A percentile compares a stretch with the other conserved stretches of the same genome.
Conservation (phyloP, 1,140 invertebrate genomes). For the Drosophila watanabei region DNA sequence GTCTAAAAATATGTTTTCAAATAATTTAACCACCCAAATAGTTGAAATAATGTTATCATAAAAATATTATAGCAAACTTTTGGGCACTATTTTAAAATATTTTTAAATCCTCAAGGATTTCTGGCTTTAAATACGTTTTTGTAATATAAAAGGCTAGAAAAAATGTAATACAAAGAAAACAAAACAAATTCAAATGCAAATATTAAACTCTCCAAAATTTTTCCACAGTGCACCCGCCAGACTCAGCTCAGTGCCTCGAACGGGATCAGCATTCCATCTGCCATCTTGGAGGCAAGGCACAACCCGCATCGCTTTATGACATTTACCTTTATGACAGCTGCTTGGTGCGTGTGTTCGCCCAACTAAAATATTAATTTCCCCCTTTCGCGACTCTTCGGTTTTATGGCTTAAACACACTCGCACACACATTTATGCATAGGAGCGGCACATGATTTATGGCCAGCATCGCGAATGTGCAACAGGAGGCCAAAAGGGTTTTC, state of each 20-base stretch:
- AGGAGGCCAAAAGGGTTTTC: conserved; percentile 28
- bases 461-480: conserved; percentile 26
- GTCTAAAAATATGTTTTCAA: too few species aligned
- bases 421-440: background rate
- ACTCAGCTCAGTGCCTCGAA: background rate
- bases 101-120: background rate
- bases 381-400: conserved; percentile 56
- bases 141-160: fast-evolving
- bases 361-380: conserved; percentile 82
- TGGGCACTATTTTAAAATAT: background rate
- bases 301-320: conserved; percentile 76
- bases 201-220: background rate
- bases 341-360: conserved; percentile 42
- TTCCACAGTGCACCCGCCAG: background rate
- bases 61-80: background rate
- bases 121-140: background rate
- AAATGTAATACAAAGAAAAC: background rate
- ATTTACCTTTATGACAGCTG: conserved; percentile 81
- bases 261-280: conserved; percentile 42
- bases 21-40: too few species aligned
- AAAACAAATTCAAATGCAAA: too few species aligned
- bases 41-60: too few species aligned
- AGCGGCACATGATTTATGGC: conserved; percentile 68
- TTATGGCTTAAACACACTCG: conserved; percentile 59
- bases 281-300: conserved; percentile 12